Conservation (phyloP, 92 coral and sea anemone genomes). For the Porites divaricata region DNA sequence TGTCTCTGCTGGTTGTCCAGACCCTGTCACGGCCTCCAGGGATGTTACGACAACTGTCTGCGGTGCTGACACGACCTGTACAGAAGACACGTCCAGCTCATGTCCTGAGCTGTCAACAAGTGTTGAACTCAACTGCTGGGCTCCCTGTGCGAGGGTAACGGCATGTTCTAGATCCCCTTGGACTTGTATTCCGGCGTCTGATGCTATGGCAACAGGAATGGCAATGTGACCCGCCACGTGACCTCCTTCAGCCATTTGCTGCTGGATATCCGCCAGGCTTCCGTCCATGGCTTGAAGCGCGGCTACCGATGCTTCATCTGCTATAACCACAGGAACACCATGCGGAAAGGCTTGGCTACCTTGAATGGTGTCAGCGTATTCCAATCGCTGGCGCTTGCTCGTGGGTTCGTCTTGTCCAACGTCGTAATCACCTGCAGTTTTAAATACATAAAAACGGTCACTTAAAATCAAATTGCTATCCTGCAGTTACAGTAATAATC, state of each 20-base stretch:
- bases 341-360: constrained; percentile 91
- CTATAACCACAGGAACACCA: constrained; percentile 88
- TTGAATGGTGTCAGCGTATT: constrained; percentile 79
- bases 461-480: background rate
- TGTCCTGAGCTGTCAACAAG: constrained; percentile 75
- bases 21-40: constrained; percentile 70
- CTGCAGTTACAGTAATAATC: no score
- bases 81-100: constrained; percentile 76
- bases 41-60: constrained; percentile 93
- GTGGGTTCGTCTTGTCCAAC: constrained; percentile 86
- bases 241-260: constrained; percentile 90
- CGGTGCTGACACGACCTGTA: constrained; percentile 78
- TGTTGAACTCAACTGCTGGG: constrained; percentile 60
- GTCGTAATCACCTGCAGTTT: constrained; percentile 57
- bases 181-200: constrained; percentile 93
- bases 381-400: constrained; percentile 92
- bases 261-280: constrained; percentile 89
- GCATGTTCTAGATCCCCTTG: constrained; percentile 75
- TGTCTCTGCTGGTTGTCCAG: constrained; percentile 68
- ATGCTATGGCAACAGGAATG: constrained; percentile 98
- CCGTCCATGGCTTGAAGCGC: constrained; percentile 98
- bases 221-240: constrained; percentile 90
- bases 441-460: background rate
- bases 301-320: constrained; percentile 99
- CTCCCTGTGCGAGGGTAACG: constrained; percentile 68